Conservation (phyloP, 37 sponge, comb jelly and placozoan genomes). For the Eunapius fragilis region DNA sequence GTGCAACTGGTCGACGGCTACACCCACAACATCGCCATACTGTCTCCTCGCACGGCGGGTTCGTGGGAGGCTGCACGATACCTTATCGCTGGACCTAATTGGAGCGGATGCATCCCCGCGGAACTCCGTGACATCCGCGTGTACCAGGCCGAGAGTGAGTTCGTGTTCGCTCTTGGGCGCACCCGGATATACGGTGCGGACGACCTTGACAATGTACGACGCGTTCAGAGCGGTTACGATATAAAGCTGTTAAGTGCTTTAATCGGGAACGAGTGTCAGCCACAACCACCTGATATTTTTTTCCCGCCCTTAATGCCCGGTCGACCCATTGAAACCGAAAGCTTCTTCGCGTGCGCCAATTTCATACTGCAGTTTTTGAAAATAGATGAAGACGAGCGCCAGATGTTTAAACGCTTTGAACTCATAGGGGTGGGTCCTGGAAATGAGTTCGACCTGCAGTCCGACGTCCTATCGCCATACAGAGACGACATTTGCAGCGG, state of each 20-base stretch:
- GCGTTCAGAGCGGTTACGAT: not conserved
- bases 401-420: slow-evolving; percentile 4
- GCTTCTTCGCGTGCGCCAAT: slow-evolving; percentile 7
- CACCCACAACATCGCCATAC: slow-evolving; percentile 18
- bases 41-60: slow-evolving; percentile 9
- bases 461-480: not conserved
- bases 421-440: slow-evolving; percentile 11
- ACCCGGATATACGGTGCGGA: not conserved
- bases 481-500: not conserved
- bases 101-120: not conserved
- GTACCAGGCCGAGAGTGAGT: slow-evolving; percentile 1
- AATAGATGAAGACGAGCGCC: not conserved
- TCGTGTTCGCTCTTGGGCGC: not conserved
- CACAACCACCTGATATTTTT: not conserved
- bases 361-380: not conserved
- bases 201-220: not conserved
- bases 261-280: not conserved
- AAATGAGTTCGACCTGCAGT: not conserved
- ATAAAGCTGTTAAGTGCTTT: not conserved
- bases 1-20: slow-evolving; percentile 17
- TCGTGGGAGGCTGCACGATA: not conserved
- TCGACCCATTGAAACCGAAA: not conserved
- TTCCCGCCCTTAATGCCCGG: slow-evolving; percentile 1
- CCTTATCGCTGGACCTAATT: slow-evolving; percentile 18
- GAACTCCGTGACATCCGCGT: not conserved